Conservation (phyloP, 1,140 invertebrate species). For the Drosophila busckii region DNA sequence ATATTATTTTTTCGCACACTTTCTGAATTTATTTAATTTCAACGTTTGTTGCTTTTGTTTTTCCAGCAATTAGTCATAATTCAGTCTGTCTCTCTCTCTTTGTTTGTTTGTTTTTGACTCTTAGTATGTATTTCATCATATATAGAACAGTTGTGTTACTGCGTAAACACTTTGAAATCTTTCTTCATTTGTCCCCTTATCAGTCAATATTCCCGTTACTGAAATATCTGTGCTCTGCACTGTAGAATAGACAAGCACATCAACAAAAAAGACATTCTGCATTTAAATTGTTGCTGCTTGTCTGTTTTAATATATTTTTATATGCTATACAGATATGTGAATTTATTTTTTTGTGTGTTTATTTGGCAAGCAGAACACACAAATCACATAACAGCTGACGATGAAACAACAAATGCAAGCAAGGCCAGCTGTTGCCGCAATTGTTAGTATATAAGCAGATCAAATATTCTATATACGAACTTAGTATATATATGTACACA, state of each 20-base stretch:
- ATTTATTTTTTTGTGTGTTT: slow-evolving; percentile 18
- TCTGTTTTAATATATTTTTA: slow-evolving; percentile 14
- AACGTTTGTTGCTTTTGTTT: slow-evolving; percentile 7
- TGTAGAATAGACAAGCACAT: too few relatives aligned
- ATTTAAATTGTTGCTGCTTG: slow-evolving; percentile 9
- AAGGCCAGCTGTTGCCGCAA: slow-evolving; percentile 56
- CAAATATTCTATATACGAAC: slow-evolving; percentile 1
- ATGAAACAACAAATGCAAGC: slow-evolving; percentile 42
- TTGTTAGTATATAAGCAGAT: slow-evolving; percentile 14
- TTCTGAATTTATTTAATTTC: slow-evolving; percentile 19
- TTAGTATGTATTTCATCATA: slow-evolving; percentile 40
- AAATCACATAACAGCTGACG: slow-evolving; percentile 70
- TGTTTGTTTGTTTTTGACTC: slow-evolving; percentile 18
- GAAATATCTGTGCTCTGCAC: too few relatives aligned
- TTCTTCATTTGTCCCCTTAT: slow-evolving; percentile 2
- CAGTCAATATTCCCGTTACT: too few relatives aligned
- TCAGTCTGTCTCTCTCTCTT: slow-evolving; percentile 24
- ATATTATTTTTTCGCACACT: slow-evolving; percentile 1
- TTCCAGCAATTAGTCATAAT: slow-evolving; percentile 50
- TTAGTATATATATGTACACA: slow-evolving; percentile 5
- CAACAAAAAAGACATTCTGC: too few relatives aligned
- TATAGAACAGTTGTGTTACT: slow-evolving; percentile 9
- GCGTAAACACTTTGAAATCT: slow-evolving; percentile 7
- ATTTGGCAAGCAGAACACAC: slow-evolving; percentile 50
- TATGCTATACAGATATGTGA: slow-evolving; percentile 5